Conservation (phyloP, 2,888 invertebrate species). For the Laspeyria flexula region DNA sequence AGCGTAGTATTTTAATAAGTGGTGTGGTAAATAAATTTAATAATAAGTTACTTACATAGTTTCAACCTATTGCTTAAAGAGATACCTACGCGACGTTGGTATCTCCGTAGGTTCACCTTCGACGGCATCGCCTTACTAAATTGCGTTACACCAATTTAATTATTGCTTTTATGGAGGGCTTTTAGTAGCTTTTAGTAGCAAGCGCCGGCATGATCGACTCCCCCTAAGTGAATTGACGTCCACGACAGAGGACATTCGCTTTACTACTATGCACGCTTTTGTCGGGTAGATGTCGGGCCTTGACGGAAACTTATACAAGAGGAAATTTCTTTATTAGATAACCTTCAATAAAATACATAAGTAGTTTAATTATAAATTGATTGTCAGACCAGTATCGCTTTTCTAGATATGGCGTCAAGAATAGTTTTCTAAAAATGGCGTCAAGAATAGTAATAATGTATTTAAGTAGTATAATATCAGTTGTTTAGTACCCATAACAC, state of each 20-base stretch:
- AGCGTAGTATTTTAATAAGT: not conserved
- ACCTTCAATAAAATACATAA: not conserved
- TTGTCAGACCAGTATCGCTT: no score
- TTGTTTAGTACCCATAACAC: no score
- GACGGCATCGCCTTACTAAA: constrained; percentile 79
- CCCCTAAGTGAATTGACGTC: constrained; percentile 83
- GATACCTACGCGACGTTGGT: constrained; percentile 30
- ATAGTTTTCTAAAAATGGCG: no score
- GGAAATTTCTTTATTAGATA: not conserved
- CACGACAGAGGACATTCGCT: constrained; percentile 61
- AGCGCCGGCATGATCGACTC: constrained; percentile 82
- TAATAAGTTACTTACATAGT: no score
- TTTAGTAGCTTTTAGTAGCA: constrained; percentile 86
- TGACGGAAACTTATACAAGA: constrained; percentile 6
- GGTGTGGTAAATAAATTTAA: constrained; percentile 7
- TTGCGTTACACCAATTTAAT: constrained; percentile 85
- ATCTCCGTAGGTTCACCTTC: constrained; percentile 54
- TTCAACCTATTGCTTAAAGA: constrained; percentile 35
- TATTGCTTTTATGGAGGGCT: constrained; percentile 87
- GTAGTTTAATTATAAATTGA: no score
- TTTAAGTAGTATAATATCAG: no score
- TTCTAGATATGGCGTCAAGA: no score
- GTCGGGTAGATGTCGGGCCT: constrained; percentile 14
- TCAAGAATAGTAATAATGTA: no score
- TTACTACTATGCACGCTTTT: constrained; percentile 55